Base-by-base conservation (phyloP, 2,113 vertebrate genomes). In the Chloebia gouldiae region DNA sequence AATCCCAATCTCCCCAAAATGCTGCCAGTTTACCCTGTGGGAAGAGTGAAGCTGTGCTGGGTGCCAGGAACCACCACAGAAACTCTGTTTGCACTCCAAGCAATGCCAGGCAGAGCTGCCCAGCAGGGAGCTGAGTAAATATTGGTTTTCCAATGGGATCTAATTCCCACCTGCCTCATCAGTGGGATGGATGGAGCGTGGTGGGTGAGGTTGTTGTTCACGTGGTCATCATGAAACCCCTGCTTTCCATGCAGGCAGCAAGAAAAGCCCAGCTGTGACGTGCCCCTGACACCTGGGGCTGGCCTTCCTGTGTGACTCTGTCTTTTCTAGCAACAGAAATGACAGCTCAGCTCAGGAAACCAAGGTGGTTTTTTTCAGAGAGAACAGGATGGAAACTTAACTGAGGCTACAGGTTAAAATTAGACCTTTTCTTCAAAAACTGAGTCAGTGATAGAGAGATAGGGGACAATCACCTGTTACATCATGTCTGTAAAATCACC, bases 41-140 rank as follows among this genome's bases (percentile, higher is more conserved):
- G 96, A 73, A 90, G 54, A 18, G 3, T 35, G 72, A 86, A 92
- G 85, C 92, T 95, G 95, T 56, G 56, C 56, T 0, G 6, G 44
- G 39, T 76, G 71, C 95, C 90, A 92, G 84, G 11, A 82, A 45
- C 61, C 93, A 54, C 91, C 84, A 54, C 20, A 35, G 90, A 93
- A 96, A 95, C 90, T 40, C 59, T 3, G 1, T 45, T 24, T 30
- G 25, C n/a, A 0, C 37, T 73, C 51, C 21, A 35, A 18, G n/a
- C 79, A 65, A n/a, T 28, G 53, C 51, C 87, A 75, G 73, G 11
- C 86, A 88, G 72, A 11, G 2, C 65, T 28, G 76, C 47, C 65
- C 84, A 65, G 75, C 70, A 76, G 83, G 15, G 37, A 94, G 10
- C 72, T 69, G 45, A 92, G 94, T 37, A 81, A 96, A 96, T 90